phyloP scores from a whole-genome alignment of 2,113 vertebrate genomes.

The Mastomys coucha region DNA sequence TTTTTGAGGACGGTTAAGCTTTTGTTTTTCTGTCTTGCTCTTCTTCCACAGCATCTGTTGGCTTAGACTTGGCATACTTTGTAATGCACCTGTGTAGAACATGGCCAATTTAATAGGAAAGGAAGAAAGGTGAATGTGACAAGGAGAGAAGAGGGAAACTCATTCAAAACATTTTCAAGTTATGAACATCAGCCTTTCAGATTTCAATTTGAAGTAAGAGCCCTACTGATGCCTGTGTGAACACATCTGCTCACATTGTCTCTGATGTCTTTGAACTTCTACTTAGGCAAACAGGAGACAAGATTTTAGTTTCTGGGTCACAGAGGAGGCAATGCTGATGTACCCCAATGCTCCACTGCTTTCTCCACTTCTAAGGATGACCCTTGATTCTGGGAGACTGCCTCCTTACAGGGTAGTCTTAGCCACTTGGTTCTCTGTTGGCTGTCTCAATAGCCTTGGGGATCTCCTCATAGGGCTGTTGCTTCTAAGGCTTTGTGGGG shows the following conservation, averaged over 20 bases:
- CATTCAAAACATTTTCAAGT: neutral
- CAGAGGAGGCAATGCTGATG: neutral
- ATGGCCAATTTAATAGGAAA: neutral
- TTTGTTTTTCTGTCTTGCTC: neutral
- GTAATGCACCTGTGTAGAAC: constrained; percentile 14
- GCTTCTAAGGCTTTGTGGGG: neutral
- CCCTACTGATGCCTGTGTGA: neutral
- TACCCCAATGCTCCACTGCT: accelerated
- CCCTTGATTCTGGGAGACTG: constrained; percentile 44
- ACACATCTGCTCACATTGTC: neutral
- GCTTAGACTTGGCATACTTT: neutral
- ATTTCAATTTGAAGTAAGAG: neutral
- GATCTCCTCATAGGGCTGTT: neutral
- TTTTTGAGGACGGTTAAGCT: neutral
- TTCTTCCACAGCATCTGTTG: neutral
- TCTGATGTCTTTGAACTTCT: neutral
- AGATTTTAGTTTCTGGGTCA: neutral
- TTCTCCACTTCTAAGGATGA: neutral
- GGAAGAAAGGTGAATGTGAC: neutral
- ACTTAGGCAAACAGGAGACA: constrained; percentile 13
- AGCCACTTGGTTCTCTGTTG: neutral
- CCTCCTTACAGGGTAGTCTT: neutral
- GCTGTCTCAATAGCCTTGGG: neutral
- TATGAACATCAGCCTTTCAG: constrained; percentile 13
- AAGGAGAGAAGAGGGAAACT: neutral